Evolutionary conservation across 2,888 invertebrate species (phyloP), one percentile per base, ranked within the genome.

Genomic region (Lithosia quadra): DNA sequence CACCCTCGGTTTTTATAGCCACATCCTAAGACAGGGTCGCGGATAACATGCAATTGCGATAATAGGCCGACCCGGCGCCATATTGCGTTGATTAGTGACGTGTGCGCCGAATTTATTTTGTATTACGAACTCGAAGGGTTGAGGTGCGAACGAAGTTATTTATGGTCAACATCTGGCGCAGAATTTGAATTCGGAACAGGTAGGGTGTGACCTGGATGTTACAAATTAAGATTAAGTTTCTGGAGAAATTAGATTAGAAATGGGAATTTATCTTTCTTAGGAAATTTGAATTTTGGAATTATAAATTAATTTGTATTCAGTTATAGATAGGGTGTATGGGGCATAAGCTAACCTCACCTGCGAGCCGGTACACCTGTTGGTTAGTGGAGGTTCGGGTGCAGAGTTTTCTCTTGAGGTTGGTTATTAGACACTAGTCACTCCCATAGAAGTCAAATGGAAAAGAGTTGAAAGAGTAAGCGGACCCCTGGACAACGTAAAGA

Each of bases 71-170:
- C 90, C 91, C 88, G 84, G 91, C 93, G 90, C 93, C 95, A 93
- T 93, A 86, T 92, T 94, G 94, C 79, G 84, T 79, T 93, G 95
- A 95, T 93, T 88, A 93, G 89, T 90, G 92, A 91, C 92, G 88
- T 86, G 88, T 84, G 81, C 79, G 83, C 82, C 86, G 87, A 92
- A 94, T 94, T 94, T 93, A 94, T 93, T 91, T 86, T 84, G 85
- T 89, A 92, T 92, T 92, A 91, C 92, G 89, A 87, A 84, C 83
- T 77, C 83, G 89, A 92, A 92, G 92, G 93, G 92, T 92, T 92
- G 88, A 91, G 90, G 91, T 92, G 91, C 85, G 83, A 90, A 89
- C 81, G 72, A 76, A 76, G 81, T 90, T 91, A 90, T 91, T 91
- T 90, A 91, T 88, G 81, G 83, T 80, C 86, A 85, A 86, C 91